A percentile compares a stretch with the other conserved stretches of the same genome.
These are phyloP conservation scores for Drosophila eohydei DNA, from an alignment of 2,888 invertebrate species.

Conservation along the genomic window DNA sequence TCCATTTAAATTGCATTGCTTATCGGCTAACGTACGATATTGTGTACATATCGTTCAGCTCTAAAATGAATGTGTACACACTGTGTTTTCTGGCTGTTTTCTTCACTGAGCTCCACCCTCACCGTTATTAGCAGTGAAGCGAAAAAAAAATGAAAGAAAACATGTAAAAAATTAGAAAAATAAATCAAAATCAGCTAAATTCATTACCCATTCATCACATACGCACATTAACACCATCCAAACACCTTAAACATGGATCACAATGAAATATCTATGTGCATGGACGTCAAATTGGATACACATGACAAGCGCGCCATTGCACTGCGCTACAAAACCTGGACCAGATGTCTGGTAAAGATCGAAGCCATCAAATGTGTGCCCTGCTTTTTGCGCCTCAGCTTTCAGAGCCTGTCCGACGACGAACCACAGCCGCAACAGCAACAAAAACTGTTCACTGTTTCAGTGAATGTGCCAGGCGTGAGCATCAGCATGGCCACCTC, in stretches of 20 bases:
- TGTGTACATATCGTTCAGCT: slow-evolving; percentile 3
- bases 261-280: slow-evolving; percentile 84
- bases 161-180: slow-evolving; percentile 50
- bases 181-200: slow-evolving; percentile 30
- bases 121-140: slow-evolving; percentile 42
- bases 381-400: slow-evolving; percentile 83
- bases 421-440: slow-evolving; percentile 20
- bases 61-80: slow-evolving; percentile 23
- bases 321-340: slow-evolving; percentile 83
- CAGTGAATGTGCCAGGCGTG: slow-evolving; percentile 84
- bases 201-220: slow-evolving; percentile 55
- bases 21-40: background rate
- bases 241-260: slow-evolving; percentile 75
- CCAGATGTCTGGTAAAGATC: slow-evolving; percentile 84
- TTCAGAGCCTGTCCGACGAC: slow-evolving; percentile 56
- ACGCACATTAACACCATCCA: slow-evolving; percentile 13
- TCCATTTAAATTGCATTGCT: background rate
- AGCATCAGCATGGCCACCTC: slow-evolving; percentile 83
- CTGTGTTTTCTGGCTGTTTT: background rate
- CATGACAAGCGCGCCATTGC: slow-evolving; percentile 83
- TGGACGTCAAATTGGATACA: slow-evolving; percentile 85
- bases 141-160: slow-evolving; percentile 48
- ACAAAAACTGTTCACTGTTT: slow-evolving; percentile 68
- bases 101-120: slow-evolving; percentile 51
- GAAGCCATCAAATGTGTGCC: slow-evolving; percentile 85